Base-by-base conservation (phyloP, 2,113 vertebrate genomes). In the Bothrops jararaca region DNA sequence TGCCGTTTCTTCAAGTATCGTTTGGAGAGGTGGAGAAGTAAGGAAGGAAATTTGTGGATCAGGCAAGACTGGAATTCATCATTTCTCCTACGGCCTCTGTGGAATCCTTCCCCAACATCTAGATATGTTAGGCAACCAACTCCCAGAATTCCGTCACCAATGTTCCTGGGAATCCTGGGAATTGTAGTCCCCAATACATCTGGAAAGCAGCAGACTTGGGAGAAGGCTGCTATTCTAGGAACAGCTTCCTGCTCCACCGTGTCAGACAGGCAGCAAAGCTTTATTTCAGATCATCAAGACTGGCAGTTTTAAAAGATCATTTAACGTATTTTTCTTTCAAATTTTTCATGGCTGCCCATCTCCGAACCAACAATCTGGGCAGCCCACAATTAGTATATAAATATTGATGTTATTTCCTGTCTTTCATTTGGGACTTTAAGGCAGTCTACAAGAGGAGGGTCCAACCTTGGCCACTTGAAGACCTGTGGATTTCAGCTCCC, bases 1-100 rank as follows among this genome's bases (percentile, higher is more conserved):
- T 97, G 39, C 86, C 9, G n/a, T n/a, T 86, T 91, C 74, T 58
- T 86, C 53, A 58, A 86, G 97, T 97, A 98, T 98, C 97, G 98
- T 98, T 98, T 96, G 95, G 92, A 93, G 96, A 34, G 24, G 4
- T 24, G 91, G 57, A 0, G 91, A 94, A 64, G 50, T 52, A 39
- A 87, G 1, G 92, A 86, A 45, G 87, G 93, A 89, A 92, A 90
- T 92, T 91, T 95, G 93, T 86, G 11, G 86, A 93, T 52, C 92
- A 95, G 92, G 96, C 95, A 42, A 42, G 42, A 42, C 42, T 42
- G 42, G 42, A 42, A 42, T 42, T 42, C 42, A 42, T 42, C 42
- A 42, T 42, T 42, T 42, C 3, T 42, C 2, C 42, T 91, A 50
- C n/a, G 24, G 26, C 29, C 0, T 45, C 54, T 23, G 22, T 13